Conservation (phyloP, 1,140 invertebrate species). For the Cyclina sinensis region DNA sequence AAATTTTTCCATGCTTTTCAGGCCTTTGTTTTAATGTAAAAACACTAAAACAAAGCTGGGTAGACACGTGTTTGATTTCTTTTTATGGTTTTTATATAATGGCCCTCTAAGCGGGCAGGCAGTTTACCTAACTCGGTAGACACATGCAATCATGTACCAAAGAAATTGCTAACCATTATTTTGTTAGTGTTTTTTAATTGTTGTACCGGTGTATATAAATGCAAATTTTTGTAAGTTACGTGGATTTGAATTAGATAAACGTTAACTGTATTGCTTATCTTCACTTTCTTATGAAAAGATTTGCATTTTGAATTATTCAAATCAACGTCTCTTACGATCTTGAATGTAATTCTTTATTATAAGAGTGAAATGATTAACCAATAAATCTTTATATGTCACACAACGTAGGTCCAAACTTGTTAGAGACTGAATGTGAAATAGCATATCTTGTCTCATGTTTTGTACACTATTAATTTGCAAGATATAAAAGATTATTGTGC, state of each 20-base stretch:
- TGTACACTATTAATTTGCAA: background rate
- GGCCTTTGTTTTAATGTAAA: no score
- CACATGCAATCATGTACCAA: no score
- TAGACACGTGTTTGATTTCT: no score
- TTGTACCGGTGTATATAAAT: no score
- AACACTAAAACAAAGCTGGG: no score
- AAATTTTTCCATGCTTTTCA: no score
- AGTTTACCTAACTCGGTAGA: no score
- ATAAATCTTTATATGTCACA: background rate
- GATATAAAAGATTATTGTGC: conserved; percentile 7
- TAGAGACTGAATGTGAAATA: background rate
- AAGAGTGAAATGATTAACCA: background rate
- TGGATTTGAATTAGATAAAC: conserved; percentile 2
- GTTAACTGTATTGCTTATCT: background rate
- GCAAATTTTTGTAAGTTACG: no score
- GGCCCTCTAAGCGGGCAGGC: no score
- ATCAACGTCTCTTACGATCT: background rate
- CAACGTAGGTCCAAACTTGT: background rate
- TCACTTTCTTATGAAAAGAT: background rate
- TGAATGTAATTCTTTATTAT: conserved; percentile 23
- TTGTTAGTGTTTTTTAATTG: no score
- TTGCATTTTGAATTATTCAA: conserved; percentile 24
- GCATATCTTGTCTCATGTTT: background rate
- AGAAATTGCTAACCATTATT: no score
- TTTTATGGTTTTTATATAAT: no score